Conservation (phyloP, 2,113 vertebrate genomes). For the Dendrocopos noguchii region DNA sequence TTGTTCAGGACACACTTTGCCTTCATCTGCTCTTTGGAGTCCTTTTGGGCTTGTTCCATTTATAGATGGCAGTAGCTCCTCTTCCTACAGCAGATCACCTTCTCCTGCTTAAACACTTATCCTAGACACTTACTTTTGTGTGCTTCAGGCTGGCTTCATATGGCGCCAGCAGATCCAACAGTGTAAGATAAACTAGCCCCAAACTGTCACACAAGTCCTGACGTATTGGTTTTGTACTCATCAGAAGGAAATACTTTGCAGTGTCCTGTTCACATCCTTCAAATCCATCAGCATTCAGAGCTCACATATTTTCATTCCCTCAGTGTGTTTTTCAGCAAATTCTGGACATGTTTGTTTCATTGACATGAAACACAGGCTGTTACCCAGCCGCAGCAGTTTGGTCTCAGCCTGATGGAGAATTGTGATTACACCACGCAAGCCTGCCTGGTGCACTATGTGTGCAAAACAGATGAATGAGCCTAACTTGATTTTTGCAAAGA, state of each 20-base stretch:
- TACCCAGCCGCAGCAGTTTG: neutral
- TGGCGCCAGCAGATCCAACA: neutral
- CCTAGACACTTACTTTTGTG: neutral
- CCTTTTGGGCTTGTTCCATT: neutral
- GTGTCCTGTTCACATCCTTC: slow-evolving; percentile 52
- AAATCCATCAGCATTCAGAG: slow-evolving; percentile 27
- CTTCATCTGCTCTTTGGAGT: neutral
- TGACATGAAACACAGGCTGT: neutral
- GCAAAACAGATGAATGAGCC: neutral
- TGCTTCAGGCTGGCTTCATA: neutral
- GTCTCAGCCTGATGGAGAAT: neutral
- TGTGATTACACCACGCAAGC: accelerated
- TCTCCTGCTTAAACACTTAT: neutral
- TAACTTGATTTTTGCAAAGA: neutral
- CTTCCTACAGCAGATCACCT: neutral
- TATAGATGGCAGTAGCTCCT: neutral
- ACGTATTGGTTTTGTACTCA: slow-evolving; percentile 49
- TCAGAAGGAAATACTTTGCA: slow-evolving; percentile 59
- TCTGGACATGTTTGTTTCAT: neutral
- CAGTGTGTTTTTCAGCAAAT: neutral
- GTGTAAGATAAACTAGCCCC: slow-evolving; percentile 5
- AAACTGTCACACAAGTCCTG: slow-evolving; percentile 19
- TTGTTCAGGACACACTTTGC: neutral
- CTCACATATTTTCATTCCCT: neutral
- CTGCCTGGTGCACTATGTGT: neutral